Percentiles rank a stretch among this genome's conserved stretches.
These are phyloP conservation scores for Acronicta psi DNA, from an alignment of 2,888 invertebrate genomes.

Conservation along the genomic window DNA sequence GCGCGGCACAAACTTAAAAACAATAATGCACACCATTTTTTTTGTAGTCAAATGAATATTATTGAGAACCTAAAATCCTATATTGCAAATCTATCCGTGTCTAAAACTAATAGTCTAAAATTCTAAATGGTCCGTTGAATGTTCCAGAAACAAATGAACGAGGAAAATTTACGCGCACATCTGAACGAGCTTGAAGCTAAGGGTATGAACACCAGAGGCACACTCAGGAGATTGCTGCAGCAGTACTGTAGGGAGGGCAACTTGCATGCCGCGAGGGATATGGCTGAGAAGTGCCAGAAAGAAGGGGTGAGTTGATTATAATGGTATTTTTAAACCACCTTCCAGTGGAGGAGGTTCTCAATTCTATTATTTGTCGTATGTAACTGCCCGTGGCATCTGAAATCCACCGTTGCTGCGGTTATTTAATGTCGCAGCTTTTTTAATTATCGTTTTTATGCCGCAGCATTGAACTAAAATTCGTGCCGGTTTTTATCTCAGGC, in stretches of 20 bases:
- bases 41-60: no score
- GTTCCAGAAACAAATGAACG: constrained; percentile 90
- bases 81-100: not conserved
- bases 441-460: no score
- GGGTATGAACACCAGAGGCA: constrained; percentile 91
- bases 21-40: no score
- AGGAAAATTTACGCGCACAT: constrained; percentile 90
- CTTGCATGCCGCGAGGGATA: constrained; percentile 85
- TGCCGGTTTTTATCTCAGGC: no score
- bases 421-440: no score
- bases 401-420: no score
- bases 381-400: no score
- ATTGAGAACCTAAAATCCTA: no score
- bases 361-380: no score
- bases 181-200: constrained; percentile 91
- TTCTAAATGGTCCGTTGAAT: not conserved
- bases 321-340: not conserved
- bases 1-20: no score
- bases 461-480: no score
- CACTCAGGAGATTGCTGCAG: constrained; percentile 90
- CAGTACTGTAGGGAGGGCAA: constrained; percentile 88
- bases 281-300: constrained; percentile 86
- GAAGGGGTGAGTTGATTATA: constrained; percentile 74
- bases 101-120: no score
- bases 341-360: not conserved